Percentiles rank a stretch among this genome's conserved stretches.
Conservation (phyloP, 2,113 vertebrate genomes). For the Megaleporinus macrocephalus region DNA sequence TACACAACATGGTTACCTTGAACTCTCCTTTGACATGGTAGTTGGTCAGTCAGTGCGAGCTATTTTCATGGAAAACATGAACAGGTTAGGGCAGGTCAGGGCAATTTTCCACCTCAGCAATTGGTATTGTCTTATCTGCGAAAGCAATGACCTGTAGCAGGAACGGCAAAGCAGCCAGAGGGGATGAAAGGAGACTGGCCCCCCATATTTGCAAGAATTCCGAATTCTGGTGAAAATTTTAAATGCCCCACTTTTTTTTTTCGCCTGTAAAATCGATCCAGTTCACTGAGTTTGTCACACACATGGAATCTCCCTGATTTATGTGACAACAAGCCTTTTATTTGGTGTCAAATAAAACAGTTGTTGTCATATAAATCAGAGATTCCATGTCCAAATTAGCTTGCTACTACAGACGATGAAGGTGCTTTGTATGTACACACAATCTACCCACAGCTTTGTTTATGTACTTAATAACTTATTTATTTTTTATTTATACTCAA, state of each 20-base stretch:
- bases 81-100: conserved; percentile 46
- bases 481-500: conserved; percentile 2
- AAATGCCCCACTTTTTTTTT: not conserved
- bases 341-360: conserved; percentile 47
- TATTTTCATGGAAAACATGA: conserved; percentile 66
- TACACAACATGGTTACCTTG: conserved; percentile 27
- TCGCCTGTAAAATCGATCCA: not conserved
- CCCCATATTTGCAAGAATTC: not conserved
- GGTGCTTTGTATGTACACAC: conserved; percentile 33
- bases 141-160: conserved; percentile 48
- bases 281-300: conserved; percentile 30
- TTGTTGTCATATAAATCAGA: conserved; percentile 50
- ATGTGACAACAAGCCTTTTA: conserved; percentile 50
- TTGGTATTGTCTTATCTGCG: conserved; percentile 51
- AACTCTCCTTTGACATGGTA: conserved; percentile 29
- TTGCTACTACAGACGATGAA: conserved; percentile 22
- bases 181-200: not conserved
- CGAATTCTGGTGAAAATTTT: not conserved
- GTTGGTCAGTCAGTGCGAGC: conserved; percentile 36
- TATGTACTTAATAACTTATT: not conserved
- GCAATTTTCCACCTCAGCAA: conserved; percentile 58
- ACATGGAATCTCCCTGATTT: conserved; percentile 45
- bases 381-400: conserved; percentile 24
- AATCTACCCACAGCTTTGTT: conserved; percentile 11
- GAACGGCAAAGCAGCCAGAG: conserved; percentile 54